phyloP scores from a whole-genome alignment of 1,140 invertebrate species.

The Drosophila pallidifrons region DNA sequence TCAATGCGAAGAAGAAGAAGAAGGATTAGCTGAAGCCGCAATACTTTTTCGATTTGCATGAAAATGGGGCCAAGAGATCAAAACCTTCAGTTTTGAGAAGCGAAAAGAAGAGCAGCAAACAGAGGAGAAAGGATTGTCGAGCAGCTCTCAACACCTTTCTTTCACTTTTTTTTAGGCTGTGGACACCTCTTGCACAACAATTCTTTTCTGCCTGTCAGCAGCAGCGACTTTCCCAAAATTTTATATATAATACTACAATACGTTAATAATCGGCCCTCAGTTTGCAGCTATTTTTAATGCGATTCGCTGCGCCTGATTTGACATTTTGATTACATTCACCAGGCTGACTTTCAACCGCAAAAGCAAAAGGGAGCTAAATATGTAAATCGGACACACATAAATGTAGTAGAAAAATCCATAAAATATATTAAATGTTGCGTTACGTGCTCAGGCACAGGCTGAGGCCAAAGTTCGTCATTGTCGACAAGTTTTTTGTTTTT shows the following conservation, averaged over 20 bases:
- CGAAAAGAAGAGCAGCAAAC: not conserved
- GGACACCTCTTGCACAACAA: not conserved
- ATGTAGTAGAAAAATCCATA: constrained; percentile 44
- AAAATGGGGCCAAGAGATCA: too few species aligned
- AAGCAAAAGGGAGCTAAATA: constrained; percentile 7
- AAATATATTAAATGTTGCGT: constrained; percentile 51
- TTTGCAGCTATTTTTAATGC: constrained; percentile 45
- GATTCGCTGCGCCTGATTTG: constrained; percentile 56
- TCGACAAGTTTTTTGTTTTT: not conserved
- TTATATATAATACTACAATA: too few species aligned
- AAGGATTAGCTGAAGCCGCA: too few species aligned
- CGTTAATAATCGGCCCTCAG: not conserved
- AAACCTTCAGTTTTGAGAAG: too few species aligned
- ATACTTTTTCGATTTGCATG: too few species aligned
- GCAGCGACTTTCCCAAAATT: too few species aligned
- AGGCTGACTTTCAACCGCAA: not conserved
- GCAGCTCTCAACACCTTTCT: not conserved
- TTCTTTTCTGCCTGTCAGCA: too few species aligned
- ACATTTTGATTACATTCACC: constrained; percentile 53
- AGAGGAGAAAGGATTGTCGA: not conserved
- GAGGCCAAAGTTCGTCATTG: constrained; percentile 37
- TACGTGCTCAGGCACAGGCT: not conserved
- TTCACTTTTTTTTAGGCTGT: not conserved
- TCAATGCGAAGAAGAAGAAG: too few species aligned
- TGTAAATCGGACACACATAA: constrained; percentile 36